Base-by-base conservation (phyloP, 1,140 invertebrate species). In the Saccostrea cuccullata region DNA sequence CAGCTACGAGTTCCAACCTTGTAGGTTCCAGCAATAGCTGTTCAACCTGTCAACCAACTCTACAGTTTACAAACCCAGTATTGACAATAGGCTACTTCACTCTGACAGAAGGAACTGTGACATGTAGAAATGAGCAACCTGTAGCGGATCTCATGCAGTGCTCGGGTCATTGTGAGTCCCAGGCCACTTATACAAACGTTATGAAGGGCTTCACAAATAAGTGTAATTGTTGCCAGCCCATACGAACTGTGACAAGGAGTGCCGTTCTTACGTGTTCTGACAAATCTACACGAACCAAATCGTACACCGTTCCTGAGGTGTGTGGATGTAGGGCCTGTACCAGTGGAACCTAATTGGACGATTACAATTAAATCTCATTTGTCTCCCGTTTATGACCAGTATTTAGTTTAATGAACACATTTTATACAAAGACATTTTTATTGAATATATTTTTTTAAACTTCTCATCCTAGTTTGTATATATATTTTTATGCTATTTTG, bases 221-320 rank as follows among this genome's bases (percentile, higher is more conserved):
- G 15, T 92, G 92, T 82, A 87, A 87, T 3, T 92, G 92, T 73
- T 92, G 92, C 73, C 91, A 90, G 77, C 89, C 92, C 60, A 73
- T 85, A 60, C 36, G 56, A 15, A 91, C 90, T 20, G 64, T 82
- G 0, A 20, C 87, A 13, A 88, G 87, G 30, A 83, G 82, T 13
- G 73, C 91, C 13, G 36, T 85, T 17, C 86, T 92, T 17, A 84
- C 82, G 12, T 92, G 92, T 84, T 40, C 70, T 5, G 87, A 90
- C 60, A 91, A 91, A 17, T 88, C 77, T 15, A 91, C 84, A 20
- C 70, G 91, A 20, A 77, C 67, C 30, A 90, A 90, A 23, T 87
- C 88, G 56, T 92, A 91, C 84, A 86, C 64, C 9, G 89, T 91
- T 40, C 89, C 91, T 4, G 77, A 85, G n/a, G 84, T 88, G 11